Base-by-base conservation (phyloP, 2,113 vertebrate species). In the Asarcornis scutulata region DNA sequence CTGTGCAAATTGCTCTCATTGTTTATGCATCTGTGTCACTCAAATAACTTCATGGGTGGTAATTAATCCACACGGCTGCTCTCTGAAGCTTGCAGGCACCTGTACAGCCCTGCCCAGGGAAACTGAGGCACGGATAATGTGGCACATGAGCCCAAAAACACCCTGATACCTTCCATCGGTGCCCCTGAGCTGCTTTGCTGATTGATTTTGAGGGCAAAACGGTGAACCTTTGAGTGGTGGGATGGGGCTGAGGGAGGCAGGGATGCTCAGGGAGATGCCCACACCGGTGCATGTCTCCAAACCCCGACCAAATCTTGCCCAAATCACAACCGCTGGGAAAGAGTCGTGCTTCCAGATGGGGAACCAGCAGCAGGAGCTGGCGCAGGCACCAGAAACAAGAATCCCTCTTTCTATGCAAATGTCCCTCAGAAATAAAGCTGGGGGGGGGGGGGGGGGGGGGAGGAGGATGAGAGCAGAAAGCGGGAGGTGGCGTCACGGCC, bases 381-480 rank as follows among this genome's bases (percentile, higher is more conserved):
- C 42, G 72, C 81, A 95, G 79, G 69, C 83, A 86, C 66, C 80
- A 89, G 91, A 85, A 95, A 94, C 21, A 71, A 79, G 89, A 88
- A 79, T 92, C 90, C 44, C 42, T 83, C 84, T 89, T 93, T 84
- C 96, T 88, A 96, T 95, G 93, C 93, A 96, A 96, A 97, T 95
- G 71, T 89, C 95, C 89, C 88, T 94, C 84, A 77, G 95, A 93
- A 97, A 92, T 71, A 88, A 94, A 94, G 86, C 92, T 90, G 34
- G 18, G n/a, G 32, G 59, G 69, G 68, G 18, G 2, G 16, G n/a
- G 36, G 52, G 69, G 68, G 18, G n/a, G 36, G 55, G 69, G 68
- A 16, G 36, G 68, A 18, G 36, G 60, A 36, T 38, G 64, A 74
- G 93, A 95, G 94, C 72, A 91, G 91, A 88, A 88, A 68, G 34